These are phyloP conservation scores for Physocephala rufipes DNA, from an alignment of 2,888 invertebrate species.

Conservation along the genomic window DNA sequence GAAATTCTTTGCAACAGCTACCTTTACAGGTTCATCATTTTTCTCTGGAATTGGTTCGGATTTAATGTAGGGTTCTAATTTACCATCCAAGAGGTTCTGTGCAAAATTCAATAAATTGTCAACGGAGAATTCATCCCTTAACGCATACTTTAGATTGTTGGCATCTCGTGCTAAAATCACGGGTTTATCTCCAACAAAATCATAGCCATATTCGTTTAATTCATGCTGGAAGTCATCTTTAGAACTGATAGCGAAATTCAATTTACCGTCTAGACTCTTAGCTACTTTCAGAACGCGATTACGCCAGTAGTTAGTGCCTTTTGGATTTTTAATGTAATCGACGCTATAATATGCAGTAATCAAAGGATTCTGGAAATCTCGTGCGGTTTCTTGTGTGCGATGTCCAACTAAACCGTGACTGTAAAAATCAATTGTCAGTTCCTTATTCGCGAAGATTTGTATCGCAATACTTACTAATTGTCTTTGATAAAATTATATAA, in stretches of 20 bases:
- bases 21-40: slow-evolving; percentile 83
- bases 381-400: slow-evolving; percentile 83
- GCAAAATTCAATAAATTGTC: slow-evolving; percentile 87
- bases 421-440: slow-evolving; percentile 40
- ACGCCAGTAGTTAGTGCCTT: slow-evolving; percentile 99
- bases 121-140: slow-evolving; percentile 89
- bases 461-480: slow-evolving; percentile 76
- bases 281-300: slow-evolving; percentile 89
- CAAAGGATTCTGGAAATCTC: slow-evolving; percentile 88
- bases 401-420: slow-evolving; percentile 94
- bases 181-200: slow-evolving; percentile 89
- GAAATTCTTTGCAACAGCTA: slow-evolving; percentile 97
- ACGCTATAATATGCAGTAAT: slow-evolving; percentile 93
- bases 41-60: slow-evolving; percentile 91
- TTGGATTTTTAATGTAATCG: slow-evolving; percentile 95
- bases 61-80: slow-evolving; percentile 91
- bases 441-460: not conserved
- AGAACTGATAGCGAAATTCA: slow-evolving; percentile 89
- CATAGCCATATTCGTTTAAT: slow-evolving; percentile 91
- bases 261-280: slow-evolving; percentile 65
- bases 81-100: slow-evolving; percentile 81
- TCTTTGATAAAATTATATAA: slow-evolving; percentile 84
- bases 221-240: slow-evolving; percentile 95
- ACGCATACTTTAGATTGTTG: slow-evolving; percentile 87
- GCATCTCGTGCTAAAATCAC: slow-evolving; percentile 84